These are phyloP conservation scores for Adelognathus sp. DNA, from an alignment of 2,888 invertebrate genomes.

Conservation along the genomic window DNA sequence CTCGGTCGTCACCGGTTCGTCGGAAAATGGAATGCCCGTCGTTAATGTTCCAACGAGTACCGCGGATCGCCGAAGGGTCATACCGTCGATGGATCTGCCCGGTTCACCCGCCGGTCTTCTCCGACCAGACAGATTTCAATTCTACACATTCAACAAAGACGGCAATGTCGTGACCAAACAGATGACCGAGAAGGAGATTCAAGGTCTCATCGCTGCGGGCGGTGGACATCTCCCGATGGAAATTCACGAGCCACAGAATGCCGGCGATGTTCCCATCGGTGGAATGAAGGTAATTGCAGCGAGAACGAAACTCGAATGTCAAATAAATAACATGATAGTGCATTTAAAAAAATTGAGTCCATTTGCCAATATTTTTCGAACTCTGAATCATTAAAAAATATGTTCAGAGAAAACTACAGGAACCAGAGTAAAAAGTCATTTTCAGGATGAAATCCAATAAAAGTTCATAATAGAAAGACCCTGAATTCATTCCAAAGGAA, in stretches of 20 bases:
- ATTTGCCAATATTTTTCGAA: too few species aligned
- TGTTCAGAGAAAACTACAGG: too few species aligned
- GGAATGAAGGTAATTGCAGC: slow-evolving; percentile 70
- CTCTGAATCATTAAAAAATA: too few species aligned
- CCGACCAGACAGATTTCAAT: slow-evolving; percentile 92
- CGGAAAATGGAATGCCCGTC: slow-evolving; percentile 83
- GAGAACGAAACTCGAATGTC: too few species aligned
- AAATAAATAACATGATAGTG: too few species aligned
- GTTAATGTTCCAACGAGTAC: slow-evolving; percentile 82
- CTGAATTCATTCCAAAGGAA: too few species aligned
- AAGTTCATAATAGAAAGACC: too few species aligned
- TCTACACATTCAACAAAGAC: slow-evolving; percentile 92
- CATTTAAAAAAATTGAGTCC: too few species aligned
- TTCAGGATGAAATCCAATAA: too few species aligned
- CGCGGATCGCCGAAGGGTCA: slow-evolving; percentile 84
- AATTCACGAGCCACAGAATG: slow-evolving; percentile 72
- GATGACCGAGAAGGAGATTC: slow-evolving; percentile 93
- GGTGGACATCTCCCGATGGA: slow-evolving; percentile 82
- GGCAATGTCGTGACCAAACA: slow-evolving; percentile 91
- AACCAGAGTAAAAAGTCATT: too few species aligned
- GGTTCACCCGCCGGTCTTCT: slow-evolving; percentile 89
- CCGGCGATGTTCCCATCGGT: slow-evolving; percentile 66
- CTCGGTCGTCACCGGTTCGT: slow-evolving; percentile 84
- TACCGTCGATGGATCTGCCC: slow-evolving; percentile 79
- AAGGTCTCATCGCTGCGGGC: slow-evolving; percentile 91